These are phyloP conservation scores for Ariopsis seemanni DNA, from an alignment of 2,113 vertebrate species.

Conservation along the genomic window DNA sequence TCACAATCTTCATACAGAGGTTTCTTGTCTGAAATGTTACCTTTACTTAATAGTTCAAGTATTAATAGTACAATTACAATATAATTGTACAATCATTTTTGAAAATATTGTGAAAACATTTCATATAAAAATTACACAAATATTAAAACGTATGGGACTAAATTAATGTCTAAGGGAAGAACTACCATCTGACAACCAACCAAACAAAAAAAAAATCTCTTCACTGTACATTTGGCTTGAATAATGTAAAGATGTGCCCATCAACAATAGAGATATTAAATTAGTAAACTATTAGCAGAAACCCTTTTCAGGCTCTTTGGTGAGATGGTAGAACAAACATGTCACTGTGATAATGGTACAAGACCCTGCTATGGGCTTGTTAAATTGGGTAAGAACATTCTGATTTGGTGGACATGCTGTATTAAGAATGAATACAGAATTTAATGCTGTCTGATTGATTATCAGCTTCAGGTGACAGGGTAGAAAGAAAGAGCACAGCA, in stretches of 20 bases:
- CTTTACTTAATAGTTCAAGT: too few relatives aligned
- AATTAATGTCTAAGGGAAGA: not conserved
- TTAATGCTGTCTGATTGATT: too few relatives aligned
- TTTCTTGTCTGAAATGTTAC: too few relatives aligned
- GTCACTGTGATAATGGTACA: not conserved
- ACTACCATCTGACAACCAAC: not conserved
- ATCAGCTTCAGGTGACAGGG: not conserved
- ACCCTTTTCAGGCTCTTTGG: not conserved
- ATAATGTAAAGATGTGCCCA: not conserved
- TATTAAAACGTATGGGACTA: not conserved
- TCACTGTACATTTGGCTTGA: not conserved
- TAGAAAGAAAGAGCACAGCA: not conserved
- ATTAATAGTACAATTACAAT: too few relatives aligned
- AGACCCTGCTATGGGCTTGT: not conserved
- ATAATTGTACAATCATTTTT: too few relatives aligned
- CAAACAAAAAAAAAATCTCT: not conserved
- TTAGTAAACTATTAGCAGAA: not conserved
- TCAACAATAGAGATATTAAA: not conserved
- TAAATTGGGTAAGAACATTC: not conserved
- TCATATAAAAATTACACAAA: too few relatives aligned
- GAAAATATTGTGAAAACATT: too few relatives aligned
- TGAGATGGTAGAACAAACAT: not conserved
- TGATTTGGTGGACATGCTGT: too few relatives aligned
- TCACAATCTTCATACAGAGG: too few relatives aligned
- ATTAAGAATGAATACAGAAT: too few relatives aligned